phyloP scores from a whole-genome alignment of 2,888 invertebrate genomes.

The Hetaerina titia region DNA sequence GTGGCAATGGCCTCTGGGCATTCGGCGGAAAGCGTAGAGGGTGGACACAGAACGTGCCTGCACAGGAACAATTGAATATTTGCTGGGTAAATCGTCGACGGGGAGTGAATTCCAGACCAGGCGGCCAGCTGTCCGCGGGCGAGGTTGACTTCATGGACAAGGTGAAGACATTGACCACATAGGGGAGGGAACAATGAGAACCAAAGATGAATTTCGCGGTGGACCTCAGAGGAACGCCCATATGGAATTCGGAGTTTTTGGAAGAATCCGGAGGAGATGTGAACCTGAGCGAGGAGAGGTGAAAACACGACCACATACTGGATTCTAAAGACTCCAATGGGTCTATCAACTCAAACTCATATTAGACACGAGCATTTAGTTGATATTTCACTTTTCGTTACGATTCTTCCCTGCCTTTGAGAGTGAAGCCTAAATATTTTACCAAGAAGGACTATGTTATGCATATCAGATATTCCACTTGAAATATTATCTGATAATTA shows the following conservation, averaged over 20 bases:
- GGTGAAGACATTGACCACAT: conserved; percentile 8
- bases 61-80: conserved; percentile 54
- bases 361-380: background rate
- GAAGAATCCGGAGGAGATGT: background rate
- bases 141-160: background rate
- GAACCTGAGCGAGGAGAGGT: background rate
- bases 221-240: conserved; percentile 25
- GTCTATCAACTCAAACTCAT: background rate
- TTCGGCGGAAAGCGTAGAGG: background rate
- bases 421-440: too few species aligned
- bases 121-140: conserved; percentile 8
- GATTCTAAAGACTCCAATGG: background rate
- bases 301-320: conserved; percentile 11
- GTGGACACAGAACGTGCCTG: conserved; percentile 50
- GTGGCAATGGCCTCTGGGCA: background rate
- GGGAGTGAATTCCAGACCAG: background rate
- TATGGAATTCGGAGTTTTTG: background rate
- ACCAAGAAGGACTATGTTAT: too few species aligned
- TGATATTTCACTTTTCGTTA: too few species aligned
- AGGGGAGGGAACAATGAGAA: conserved; percentile 37
- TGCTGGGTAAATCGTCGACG: background rate
- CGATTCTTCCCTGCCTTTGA: too few species aligned
- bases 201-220: background rate
- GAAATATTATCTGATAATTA: too few species aligned
- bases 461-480: too few species aligned